Base-by-base conservation (phyloP, 2,888 invertebrate genomes). In the Pollenia griseotomentosa region DNA sequence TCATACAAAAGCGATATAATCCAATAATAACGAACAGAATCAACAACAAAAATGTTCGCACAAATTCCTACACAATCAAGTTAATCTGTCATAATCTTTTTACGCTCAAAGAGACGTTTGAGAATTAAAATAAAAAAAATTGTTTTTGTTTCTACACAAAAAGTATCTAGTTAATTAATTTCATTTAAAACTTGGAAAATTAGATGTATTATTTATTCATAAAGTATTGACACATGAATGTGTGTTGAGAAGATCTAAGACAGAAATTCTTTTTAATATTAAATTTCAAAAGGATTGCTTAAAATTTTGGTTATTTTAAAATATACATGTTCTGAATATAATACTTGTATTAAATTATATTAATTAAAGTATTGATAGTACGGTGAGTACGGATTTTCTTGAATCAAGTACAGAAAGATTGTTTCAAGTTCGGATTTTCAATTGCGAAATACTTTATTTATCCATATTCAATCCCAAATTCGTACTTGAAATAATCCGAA, bases 101-200 rank as follows among this genome's bases (percentile, higher is more conserved):
- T 46, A 66, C 55, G 42, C 55, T 57, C 19, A n/a, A 51, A 40
- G 40, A 59, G 46, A 6, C 44, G n/a, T 55, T 65, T 48, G 2
- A 55, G 40, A 57, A 57, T 74, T 65, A 55, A n/a, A 19, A 66
- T 16, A n/a, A 33, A 66, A 77, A 66, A 57, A 46, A 66, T 33
- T 1, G 33, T 33, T 33, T 23, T 33, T n/a, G 16, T 74, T 33
- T 11, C 48, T 65, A 53, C 19, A 8, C 46, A 44, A 70, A 79
- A 78, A 68, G 68, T 33, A 33, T 79, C 42, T 68, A 59, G 14
- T 53, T 61, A 79, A 79, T 79, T 61, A 61, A 12, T 14, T 57
- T 19, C 44, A 48, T 23, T 65, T 77, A 65, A 53, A 77, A 53
- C 53, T 55, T 63, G 10, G 42, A 65, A 23, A 66, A 75, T 42